Evolutionary conservation across 2,113 vertebrate genomes (phyloP).

Genomic region (Equus przewalskii): DNA sequence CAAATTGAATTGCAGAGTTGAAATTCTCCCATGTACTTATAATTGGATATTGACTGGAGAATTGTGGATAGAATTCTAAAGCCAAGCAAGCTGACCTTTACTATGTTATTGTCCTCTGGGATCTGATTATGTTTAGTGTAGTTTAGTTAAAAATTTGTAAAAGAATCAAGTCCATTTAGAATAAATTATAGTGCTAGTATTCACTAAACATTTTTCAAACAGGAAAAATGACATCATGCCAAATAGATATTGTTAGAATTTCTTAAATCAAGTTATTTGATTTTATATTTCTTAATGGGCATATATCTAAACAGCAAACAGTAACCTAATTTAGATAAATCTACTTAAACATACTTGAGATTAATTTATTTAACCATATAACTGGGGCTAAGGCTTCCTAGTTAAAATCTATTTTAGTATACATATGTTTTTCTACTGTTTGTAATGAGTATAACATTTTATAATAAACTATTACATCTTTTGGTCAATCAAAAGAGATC

Average conservation of each 20-base stretch:
- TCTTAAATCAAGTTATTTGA: conserved; percentile 48
- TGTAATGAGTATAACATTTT: conserved; percentile 1
- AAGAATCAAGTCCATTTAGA: not conserved
- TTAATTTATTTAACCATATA: conserved; percentile 13
- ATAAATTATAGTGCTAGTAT: not conserved
- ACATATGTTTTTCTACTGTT: not conserved
- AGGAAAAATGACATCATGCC: not conserved
- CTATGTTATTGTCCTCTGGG: not conserved
- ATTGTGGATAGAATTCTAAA: conserved; percentile 40
- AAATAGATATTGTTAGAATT: not conserved
- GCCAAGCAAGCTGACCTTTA: not conserved
- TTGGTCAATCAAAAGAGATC: not conserved
- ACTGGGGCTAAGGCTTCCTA: not conserved
- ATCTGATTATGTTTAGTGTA: not conserved
- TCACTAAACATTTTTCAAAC: conserved; percentile 46
- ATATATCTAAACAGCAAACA: not conserved
- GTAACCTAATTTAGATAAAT: not conserved
- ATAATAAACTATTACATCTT: conserved; percentile 21
- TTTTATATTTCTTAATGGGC: not conserved
- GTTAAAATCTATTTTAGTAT: not conserved
- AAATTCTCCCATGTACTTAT: not conserved
- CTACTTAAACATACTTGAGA: not conserved
- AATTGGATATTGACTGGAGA: not conserved
- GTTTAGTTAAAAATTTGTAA: conserved; percentile 20
- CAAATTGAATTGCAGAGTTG: not conserved